Conservation (phyloP, 2,797 vertebrate species). For the Pterois miles region DNA sequence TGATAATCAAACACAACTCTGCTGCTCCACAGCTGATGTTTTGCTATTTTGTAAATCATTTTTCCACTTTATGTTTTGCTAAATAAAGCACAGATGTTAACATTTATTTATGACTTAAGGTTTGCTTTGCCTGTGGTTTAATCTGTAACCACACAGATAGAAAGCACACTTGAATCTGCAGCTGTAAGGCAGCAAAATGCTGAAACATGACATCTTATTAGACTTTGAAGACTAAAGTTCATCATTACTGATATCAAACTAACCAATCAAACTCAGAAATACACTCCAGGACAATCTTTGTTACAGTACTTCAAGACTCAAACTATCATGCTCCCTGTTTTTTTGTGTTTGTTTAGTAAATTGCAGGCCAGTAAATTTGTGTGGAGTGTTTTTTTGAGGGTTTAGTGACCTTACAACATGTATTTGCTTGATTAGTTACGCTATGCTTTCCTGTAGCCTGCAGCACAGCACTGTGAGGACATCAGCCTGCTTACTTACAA, state of each 20-base stretch:
- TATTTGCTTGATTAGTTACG: not conserved
- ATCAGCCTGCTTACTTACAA: not conserved
- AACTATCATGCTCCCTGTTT: not conserved
- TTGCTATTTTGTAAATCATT: not conserved
- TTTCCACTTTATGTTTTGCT: constrained; percentile 1
- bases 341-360: not conserved
- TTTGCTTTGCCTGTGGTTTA: not conserved
- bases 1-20: not conserved
- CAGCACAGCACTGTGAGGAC: not conserved
- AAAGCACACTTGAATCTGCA: constrained; percentile 32
- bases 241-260: not conserved
- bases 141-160: not conserved
- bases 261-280: not conserved
- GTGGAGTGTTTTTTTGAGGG: not conserved
- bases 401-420: not conserved
- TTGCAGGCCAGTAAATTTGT: not conserved
- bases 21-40: constrained; percentile 9
- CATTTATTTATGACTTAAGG: constrained; percentile 1
- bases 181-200: constrained; percentile 56
- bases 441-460: constrained; percentile 7
- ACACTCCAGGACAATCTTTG: not conserved
- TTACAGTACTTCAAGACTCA: not conserved
- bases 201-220: constrained; percentile 37
- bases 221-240: constrained; percentile 1
- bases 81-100: constrained; percentile 17